Conservation (phyloP, 2,888 invertebrate species). For the Apodemia mormo region DNA sequence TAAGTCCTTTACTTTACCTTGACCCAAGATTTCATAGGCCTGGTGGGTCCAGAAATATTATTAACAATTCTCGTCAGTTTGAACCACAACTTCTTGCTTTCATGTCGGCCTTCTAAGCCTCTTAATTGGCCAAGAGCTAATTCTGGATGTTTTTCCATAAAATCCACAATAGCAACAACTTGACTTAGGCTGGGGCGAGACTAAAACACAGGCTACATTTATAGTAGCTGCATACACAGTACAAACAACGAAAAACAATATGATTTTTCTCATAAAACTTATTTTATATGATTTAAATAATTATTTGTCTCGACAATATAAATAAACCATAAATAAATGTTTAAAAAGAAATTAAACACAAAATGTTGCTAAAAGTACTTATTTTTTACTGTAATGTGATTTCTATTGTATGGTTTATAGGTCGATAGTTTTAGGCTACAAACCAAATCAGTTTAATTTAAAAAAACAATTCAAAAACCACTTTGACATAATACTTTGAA, state of each 20-base stretch:
- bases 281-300: background rate
- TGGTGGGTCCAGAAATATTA: slow-evolving; percentile 61
- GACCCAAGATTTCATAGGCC: slow-evolving; percentile 74
- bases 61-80: slow-evolving; percentile 65
- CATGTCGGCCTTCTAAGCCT: slow-evolving; percentile 66
- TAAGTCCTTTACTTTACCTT: slow-evolving; percentile 52
- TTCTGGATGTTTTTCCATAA: slow-evolving; percentile 69
- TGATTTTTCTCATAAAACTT: background rate
- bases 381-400: background rate
- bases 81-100: slow-evolving; percentile 70
- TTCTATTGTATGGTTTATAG: background rate
- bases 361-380: background rate
- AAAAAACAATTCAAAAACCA: background rate
- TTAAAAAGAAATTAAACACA: background rate
- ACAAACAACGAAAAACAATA: background rate
- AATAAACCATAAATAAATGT: background rate
- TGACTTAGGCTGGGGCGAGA: slow-evolving; percentile 71
- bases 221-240: background rate
- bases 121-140: slow-evolving; percentile 62
- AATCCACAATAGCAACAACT: slow-evolving; percentile 68
- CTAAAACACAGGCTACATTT: slow-evolving; percentile 42
- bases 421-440: background rate
- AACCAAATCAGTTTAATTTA: background rate
- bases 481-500: background rate
- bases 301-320: background rate